Evolutionary conservation across 1,140 invertebrate species (phyloP), one percentile per base, ranked within the genome.

Genomic region (Caenorhabditis brenneri): DNA sequence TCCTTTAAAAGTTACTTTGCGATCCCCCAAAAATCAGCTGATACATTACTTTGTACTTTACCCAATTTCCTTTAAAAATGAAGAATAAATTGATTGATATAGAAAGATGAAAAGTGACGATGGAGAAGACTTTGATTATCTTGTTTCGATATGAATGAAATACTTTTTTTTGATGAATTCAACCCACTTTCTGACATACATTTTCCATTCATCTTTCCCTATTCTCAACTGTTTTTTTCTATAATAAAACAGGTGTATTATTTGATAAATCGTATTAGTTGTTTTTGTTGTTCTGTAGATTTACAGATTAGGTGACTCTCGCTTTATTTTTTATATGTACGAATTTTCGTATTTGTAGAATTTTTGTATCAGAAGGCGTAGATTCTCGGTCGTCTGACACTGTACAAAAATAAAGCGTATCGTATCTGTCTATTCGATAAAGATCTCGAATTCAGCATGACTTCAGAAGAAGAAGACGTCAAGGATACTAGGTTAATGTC

Each of bases 21-120:
- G n/a, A n/a, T n/a, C n/a, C n/a, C n/a, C n/a, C n/a, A n/a, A n/a
- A 55, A 55, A 55, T 55, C 53, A 55, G 53, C 53, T 55, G 53
- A 55, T 51, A n/a, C 12, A 19, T 19, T 16, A 51, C 5, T 42
- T 12, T 55, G 24, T 55, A 55, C 53, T 55, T 27, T 55, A 27
- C 24, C 24, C 53, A 27, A 27, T 55, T 12, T 27, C 9, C 24
- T 55, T 24, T 55, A 10, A 7, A 42, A 12, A 55, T 55, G 19
- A 19, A 12, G 53, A 55, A 55, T 55, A 55, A 22, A 55, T 55
- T 55, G 53, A 55, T 55, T 55, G 53, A 55, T 55, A 51, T 2
- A 1, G 22, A 55, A 55, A 55, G 22, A 51, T 7, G 22, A 12
- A 55, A 55, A 27, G 22, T 27, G 24, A 55, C 53, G 53, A 27